Conservation (phyloP, 1,140 invertebrate species). For the Stratiolaelaps scimitus region DNA sequence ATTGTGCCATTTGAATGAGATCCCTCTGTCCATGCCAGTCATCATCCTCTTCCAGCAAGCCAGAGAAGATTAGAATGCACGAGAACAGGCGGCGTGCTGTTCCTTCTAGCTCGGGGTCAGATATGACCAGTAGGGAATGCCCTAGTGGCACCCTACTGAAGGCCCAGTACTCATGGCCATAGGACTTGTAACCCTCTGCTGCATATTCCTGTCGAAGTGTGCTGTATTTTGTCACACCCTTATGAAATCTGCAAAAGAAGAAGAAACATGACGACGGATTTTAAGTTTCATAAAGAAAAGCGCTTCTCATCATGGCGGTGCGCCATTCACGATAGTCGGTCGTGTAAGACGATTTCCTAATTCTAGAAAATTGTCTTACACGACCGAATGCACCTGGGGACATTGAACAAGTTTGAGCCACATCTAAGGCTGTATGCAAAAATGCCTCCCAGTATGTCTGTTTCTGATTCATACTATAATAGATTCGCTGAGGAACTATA, state of each 20-base stretch:
- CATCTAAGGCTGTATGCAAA: not conserved
- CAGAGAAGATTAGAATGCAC: constrained; percentile 59
- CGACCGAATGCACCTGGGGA: not conserved
- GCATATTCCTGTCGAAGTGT: constrained; percentile 39
- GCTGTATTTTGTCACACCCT: constrained; percentile 72
- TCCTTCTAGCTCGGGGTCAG: constrained; percentile 68
- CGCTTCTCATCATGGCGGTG: too few relatives aligned
- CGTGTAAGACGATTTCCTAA: not conserved
- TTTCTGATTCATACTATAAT: not conserved
- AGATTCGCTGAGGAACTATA: not conserved
- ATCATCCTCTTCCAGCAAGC: constrained; percentile 53
- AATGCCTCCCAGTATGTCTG: not conserved
- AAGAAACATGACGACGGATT: constrained; percentile 31
- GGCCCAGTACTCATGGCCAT: constrained; percentile 73
- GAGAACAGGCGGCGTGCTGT: constrained; percentile 56
- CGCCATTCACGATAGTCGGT: too few relatives aligned
- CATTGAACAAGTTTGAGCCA: too few relatives aligned
- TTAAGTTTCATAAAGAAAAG: too few relatives aligned
- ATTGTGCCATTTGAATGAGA: constrained; percentile 71
- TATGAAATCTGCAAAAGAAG: constrained; percentile 49
- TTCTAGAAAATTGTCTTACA: not conserved
- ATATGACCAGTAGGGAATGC: constrained; percentile 65
- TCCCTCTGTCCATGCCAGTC: constrained; percentile 61
- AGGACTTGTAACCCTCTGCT: constrained; percentile 66
- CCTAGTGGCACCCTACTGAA: constrained; percentile 64